Conservation (phyloP, 1,140 invertebrate species). For the Drosophila truncata region DNA sequence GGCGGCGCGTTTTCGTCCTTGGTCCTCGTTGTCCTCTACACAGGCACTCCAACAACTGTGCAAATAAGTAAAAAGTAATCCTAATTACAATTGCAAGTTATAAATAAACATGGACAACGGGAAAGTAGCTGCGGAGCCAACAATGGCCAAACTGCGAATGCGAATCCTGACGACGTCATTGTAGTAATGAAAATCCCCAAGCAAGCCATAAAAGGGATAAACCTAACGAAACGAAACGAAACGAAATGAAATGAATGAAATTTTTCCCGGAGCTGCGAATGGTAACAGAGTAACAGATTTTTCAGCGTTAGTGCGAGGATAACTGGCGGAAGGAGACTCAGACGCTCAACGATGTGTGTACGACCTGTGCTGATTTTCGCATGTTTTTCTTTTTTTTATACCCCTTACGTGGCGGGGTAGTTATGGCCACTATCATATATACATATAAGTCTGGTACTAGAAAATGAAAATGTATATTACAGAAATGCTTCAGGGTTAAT, state of each 20-base stretch:
- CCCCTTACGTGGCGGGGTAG: neutral
- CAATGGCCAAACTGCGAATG: slow-evolving; percentile 32
- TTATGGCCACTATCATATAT: neutral
- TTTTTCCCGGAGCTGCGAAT: slow-evolving; percentile 62
- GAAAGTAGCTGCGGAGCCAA: slow-evolving; percentile 24
- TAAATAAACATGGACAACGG: slow-evolving; percentile 76
- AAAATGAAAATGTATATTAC: neutral
- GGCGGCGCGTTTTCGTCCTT: slow-evolving; percentile 37
- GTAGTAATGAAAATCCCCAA: slow-evolving; percentile 78
- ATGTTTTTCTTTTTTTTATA: neutral
- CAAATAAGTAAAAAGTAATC: slow-evolving; percentile 83
- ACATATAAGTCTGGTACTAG: neutral
- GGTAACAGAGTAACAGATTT: slow-evolving; percentile 64
- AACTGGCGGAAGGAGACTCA: slow-evolving; percentile 17
- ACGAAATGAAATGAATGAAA: slow-evolving; percentile 55
- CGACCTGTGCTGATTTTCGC: slow-evolving; percentile 24
- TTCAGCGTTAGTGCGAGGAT: slow-evolving; percentile 32
- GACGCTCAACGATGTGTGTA: slow-evolving; percentile 36
- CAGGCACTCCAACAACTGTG: slow-evolving; percentile 62
- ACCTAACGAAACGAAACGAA: slow-evolving; percentile 69
- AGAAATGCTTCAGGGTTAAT: neutral
- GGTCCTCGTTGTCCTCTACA: slow-evolving; percentile 17
- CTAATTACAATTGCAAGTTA: slow-evolving; percentile 83
- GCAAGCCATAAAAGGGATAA: slow-evolving; percentile 83
- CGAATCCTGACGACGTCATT: slow-evolving; percentile 57